Base-by-base conservation (phyloP, 2,888 invertebrate species). In the Tachina lurida region DNA sequence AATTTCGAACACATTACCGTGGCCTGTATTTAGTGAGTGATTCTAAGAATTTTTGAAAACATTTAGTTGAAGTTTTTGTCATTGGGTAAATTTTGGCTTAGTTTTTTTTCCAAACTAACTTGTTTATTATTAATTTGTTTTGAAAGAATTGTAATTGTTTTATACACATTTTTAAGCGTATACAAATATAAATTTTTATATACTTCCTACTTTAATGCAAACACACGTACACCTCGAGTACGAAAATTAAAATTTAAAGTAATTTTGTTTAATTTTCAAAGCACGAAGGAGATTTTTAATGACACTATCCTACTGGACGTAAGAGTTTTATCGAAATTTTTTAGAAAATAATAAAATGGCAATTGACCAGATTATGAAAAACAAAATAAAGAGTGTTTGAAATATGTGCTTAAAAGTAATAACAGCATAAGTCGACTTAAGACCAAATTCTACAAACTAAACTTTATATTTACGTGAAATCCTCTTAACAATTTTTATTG, bases 141-240 rank as follows among this genome's bases (percentile, higher is more conserved):
- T 70, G 12, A 49, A 58, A 71, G 45, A 77, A 83, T 77, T 78
- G 45, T 78, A 74, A 78, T 83, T 73, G 39, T 78, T 74, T 75
- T 67, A 60, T 67, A 39, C 54, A 31, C 43, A n/a, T 43, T 3
- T 62, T 65, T 22, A n/a, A 22, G n/a, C 67, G 15, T 22, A 74
- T 41, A 58, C 65, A n/a, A 43, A 62, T 17, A 54, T 41, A 41
- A 10, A 76, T 45, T 58, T 60, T 67, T 58, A 62, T 15, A 43
- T 49, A 77, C 17, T 73, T 83, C 71, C 67, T 62, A 58, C 7
- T 52, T 65, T 60, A 41, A 68, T 47, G 7, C 12, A 49, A 39
- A 56, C 39, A 39, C 5, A 52, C 41, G 19, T 17, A 9, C 15
- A 31, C 45, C 31, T 31, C 31, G 49, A 31, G 9, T 22, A 45